Conservation (phyloP, 1,140 invertebrate species). For the Kradibia gibbosae region DNA sequence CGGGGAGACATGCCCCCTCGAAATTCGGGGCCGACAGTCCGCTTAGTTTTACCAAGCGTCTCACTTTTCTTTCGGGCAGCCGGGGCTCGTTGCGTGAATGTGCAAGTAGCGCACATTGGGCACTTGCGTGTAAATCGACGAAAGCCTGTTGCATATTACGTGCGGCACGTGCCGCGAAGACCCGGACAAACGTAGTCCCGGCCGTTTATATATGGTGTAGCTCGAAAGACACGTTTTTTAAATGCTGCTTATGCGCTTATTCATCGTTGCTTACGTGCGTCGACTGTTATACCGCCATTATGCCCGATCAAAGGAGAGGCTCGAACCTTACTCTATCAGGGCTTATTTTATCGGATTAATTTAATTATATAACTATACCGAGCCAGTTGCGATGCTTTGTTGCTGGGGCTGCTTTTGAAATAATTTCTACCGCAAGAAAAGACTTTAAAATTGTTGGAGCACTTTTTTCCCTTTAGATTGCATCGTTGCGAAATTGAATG, state of each 20-base stretch:
- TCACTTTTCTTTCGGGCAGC: not conserved
- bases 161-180: conserved; percentile 1
- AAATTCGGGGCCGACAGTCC: not conserved
- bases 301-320: not conserved
- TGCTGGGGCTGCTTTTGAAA: no score
- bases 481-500: no score
- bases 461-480: no score
- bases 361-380: not conserved
- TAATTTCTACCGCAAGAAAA: no score
- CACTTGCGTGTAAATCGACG: conserved; percentile 6
- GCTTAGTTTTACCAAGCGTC: not conserved
- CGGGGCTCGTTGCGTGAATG: not conserved
- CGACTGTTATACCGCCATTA: not conserved
- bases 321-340: not conserved
- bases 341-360: not conserved
- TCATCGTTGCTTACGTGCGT: not conserved
- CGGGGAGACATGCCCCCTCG: not conserved
- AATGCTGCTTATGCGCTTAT: not conserved
- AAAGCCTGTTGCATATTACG: conserved; percentile 9
- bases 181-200: not conserved
- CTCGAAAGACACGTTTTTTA: not conserved
- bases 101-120: conserved; percentile 7
- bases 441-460: no score
- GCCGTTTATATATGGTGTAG: not conserved
- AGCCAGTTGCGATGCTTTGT: not conserved